Percentiles rank a stretch among this genome's conserved stretches.
Evolutionary conservation across 2,113 vertebrate species (phyloP).

Genomic region (Antigone vipio): DNA sequence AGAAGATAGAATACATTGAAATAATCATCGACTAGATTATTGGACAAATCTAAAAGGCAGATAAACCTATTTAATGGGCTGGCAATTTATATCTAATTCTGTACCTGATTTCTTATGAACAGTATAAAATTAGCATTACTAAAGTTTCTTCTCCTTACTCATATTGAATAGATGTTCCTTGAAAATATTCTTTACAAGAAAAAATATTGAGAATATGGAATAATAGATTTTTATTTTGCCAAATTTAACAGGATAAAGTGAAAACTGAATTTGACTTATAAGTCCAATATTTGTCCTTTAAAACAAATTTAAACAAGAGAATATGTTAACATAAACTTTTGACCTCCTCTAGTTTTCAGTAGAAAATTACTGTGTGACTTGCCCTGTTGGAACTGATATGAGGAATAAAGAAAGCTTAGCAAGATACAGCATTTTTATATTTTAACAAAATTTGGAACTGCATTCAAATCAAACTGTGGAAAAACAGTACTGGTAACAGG

Average conservation of each 20-base stretch:
- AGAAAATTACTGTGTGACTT: neutral
- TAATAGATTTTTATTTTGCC: neutral
- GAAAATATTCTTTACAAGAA: neutral
- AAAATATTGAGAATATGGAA: neutral
- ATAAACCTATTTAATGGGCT: neutral
- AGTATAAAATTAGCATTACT: neutral
- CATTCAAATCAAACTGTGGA: neutral
- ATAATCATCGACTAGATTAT: neutral
- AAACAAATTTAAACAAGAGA: neutral
- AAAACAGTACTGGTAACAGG: neutral
- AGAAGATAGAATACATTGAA: neutral
- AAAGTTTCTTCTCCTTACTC: neutral
- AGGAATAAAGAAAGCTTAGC: neutral
- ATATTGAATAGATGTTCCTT: neutral
- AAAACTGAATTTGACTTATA: neutral
- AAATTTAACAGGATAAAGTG: neutral
- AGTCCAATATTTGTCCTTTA: neutral
- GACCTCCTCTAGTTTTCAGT: neutral
- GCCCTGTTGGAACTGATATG: fast-evolving
- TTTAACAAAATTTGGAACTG: neutral
- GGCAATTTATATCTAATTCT: neutral
- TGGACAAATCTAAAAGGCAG: neutral
- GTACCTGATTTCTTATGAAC: neutral
- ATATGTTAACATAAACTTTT: neutral
- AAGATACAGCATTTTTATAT: neutral